Conservation (phyloP, 23 tunicate species). For the Clavelina lepadiformis region DNA sequence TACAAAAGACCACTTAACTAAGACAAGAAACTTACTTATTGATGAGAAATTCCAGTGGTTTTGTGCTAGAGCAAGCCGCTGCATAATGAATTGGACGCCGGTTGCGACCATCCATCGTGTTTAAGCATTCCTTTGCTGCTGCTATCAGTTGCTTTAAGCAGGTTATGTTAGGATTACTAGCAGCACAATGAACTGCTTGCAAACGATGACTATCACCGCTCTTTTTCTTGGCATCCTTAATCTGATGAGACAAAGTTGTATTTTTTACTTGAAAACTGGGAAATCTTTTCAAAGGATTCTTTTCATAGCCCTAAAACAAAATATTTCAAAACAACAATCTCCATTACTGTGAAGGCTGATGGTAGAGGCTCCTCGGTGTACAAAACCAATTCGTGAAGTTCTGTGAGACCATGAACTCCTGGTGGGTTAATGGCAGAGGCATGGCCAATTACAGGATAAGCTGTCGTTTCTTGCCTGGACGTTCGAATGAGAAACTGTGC, state of each 20-base stretch:
- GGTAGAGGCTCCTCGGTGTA: constrained; percentile 54
- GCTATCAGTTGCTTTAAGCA: constrained; percentile 55
- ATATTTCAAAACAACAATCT: no score
- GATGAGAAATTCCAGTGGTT: constrained; percentile 59
- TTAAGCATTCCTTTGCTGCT: constrained; percentile 79
- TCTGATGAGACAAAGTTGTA: no score
- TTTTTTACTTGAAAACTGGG: no score
- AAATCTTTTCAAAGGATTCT: no score
- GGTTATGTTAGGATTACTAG: constrained; percentile 70
- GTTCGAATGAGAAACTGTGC: constrained; percentile 61
- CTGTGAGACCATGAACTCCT: constrained; percentile 53
- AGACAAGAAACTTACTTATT: constrained; percentile 48
- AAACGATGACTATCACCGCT: constrained; percentile 51
- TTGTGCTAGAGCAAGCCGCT: constrained; percentile 71
- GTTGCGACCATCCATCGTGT: constrained; percentile 78
- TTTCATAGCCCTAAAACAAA: no score
- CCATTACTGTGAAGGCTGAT: constrained; percentile 33
- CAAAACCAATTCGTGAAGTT: constrained; percentile 65
- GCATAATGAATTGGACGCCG: constrained; percentile 97
- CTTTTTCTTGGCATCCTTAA: constrained; percentile 78
- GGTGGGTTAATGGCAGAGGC: constrained; percentile 14
- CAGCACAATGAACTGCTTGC: constrained; percentile 84
- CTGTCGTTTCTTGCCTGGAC: constrained; percentile 28
- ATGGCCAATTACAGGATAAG: constrained; percentile 1
- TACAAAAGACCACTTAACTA: not conserved